Percentiles rank a stretch among this genome's conserved stretches.
Evolutionary conservation across 2,888 invertebrate genomes (phyloP).

Genomic region (Drosophila percnosoma): DNA sequence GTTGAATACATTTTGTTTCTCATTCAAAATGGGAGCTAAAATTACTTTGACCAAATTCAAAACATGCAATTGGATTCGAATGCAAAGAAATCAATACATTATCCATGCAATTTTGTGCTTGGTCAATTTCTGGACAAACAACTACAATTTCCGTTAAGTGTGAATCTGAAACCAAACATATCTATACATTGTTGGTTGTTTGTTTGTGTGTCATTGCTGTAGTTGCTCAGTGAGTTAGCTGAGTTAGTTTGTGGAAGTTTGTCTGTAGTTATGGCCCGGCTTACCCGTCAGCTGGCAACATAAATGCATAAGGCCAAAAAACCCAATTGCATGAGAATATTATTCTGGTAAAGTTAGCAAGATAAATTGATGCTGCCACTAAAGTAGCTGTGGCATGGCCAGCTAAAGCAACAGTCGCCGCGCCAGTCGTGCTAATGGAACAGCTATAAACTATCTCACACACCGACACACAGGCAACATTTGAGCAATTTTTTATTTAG

Average conservation of each 20-base stretch:
- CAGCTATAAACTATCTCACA: conserved; percentile 51
- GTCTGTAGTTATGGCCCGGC: conserved; percentile 1
- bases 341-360: conserved; percentile 19
- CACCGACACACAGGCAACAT: conserved; percentile 14
- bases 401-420: conserved; percentile 51
- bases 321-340: conserved; percentile 65
- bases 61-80: not conserved
- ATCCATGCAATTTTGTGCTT: not conserved
- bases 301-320: conserved; percentile 51
- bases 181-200: not conserved
- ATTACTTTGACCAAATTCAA: not conserved
- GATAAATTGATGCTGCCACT: conserved; percentile 63
- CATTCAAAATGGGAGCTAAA: not conserved
- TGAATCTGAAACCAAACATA: not conserved
- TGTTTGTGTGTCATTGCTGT: not conserved
- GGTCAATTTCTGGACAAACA: not conserved
- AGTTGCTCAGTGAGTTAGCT: not conserved
- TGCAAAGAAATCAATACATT: not conserved
- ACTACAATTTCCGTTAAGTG: not conserved
- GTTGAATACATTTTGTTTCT: not conserved
- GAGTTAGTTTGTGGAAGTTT: not conserved
- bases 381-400: conserved; percentile 6
- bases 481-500: conserved; percentile 31
- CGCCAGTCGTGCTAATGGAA: conserved; percentile 72
- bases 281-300: conserved; percentile 17